phyloP scores from a whole-genome alignment of 2,113 vertebrate species.

The Burhinus bistriatus region DNA sequence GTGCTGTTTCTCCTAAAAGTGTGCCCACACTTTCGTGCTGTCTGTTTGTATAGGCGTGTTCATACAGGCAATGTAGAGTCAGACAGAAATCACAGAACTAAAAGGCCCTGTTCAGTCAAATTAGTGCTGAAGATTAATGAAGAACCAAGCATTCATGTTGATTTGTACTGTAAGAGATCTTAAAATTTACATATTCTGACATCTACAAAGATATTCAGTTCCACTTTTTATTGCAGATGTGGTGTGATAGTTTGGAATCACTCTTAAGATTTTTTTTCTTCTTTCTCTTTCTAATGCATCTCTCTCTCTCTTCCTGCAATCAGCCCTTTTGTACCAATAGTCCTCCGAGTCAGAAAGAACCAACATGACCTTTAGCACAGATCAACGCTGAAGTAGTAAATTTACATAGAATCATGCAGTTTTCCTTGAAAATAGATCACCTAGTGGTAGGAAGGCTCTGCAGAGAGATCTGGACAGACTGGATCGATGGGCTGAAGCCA shows the following conservation, averaged over 20 bases:
- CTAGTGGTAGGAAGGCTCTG: too few relatives aligned
- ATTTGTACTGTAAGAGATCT: background rate
- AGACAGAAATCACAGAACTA: background rate
- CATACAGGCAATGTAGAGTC: background rate
- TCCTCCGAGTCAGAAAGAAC: conserved; percentile 14
- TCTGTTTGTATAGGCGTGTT: accelerated
- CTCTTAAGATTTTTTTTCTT: background rate
- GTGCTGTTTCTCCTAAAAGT: background rate
- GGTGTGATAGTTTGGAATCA: background rate
- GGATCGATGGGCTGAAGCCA: too few relatives aligned
- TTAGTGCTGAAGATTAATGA: background rate
- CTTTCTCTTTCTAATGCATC: background rate
- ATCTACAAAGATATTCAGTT: background rate
- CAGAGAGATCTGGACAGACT: too few relatives aligned
- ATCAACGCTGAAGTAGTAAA: conserved; percentile 4
- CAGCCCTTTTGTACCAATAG: background rate
- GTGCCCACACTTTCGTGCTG: background rate
- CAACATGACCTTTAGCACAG: conserved; percentile 33
- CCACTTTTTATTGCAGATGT: background rate
- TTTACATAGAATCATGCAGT: conserved; percentile 37
- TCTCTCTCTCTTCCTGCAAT: background rate
- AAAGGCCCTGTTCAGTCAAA: background rate
- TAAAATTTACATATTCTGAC: background rate
- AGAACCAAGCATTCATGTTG: background rate
- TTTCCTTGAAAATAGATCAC: conserved; percentile 47